Base-by-base conservation (phyloP, 2,888 invertebrate genomes). In the Xiphydria camelus region DNA sequence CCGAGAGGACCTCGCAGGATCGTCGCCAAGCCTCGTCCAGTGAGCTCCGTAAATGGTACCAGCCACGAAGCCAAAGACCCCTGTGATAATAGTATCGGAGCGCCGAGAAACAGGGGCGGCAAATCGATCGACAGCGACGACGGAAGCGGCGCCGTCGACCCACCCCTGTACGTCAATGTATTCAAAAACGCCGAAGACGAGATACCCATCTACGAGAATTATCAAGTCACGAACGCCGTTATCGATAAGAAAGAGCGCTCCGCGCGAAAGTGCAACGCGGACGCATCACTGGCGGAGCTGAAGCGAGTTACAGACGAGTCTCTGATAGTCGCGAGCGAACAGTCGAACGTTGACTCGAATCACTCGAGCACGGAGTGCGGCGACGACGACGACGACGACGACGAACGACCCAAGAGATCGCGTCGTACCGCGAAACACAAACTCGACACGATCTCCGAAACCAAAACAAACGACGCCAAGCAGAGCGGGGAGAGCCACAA, bases 141-240 rank as follows among this genome's bases (percentile, higher is more conserved):
- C 7, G 36, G 36, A 21, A 4, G 7, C n/a, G 32, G 12, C 15
- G 5, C 10, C 4, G 45, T 49, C 21, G n/a, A n/a, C n/a, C n/a
- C n/a, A n/a, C 63, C 58, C 9, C 47, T 56, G n/a, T 67, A 67
- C 43, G 65, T 52, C 1, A 67, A 67, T 40, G 49, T 67, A 1
- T 67, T 67, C 29, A 54, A 57, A 3, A 49, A 44, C 4, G 34
- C 41, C 3, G 42, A 45, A 17, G 45, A 49, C 7, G 46, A 47
- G 4, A 49, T 33, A 4, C 66, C 66, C 17, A 55, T 66, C 45
- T 67, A 67, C 32, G 66, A 65, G 33, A 67, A 67, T 46, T 59
- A 52, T 32, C 51, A 49, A 10, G 32, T 50, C 1, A 15, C 42
- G 1, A 22, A 36, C 7, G 19, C 4, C 6, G 23, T 14, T 18